Evolutionary conservation across 2,797 vertebrate species (phyloP), one percentile per base, ranked within the genome.

Genomic region (Chanos chanos): DNA sequence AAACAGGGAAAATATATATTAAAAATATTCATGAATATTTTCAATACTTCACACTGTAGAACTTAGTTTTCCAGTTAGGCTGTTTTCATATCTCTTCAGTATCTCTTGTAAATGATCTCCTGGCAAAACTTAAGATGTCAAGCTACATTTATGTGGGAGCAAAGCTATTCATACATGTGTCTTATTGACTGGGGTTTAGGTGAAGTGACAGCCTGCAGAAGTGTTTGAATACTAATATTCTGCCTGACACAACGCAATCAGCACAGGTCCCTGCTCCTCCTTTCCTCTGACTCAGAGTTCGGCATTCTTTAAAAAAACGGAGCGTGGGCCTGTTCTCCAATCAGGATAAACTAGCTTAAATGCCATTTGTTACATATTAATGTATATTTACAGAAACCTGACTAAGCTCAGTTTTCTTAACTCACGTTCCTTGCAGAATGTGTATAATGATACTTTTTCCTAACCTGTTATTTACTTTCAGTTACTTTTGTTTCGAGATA

Each of bases 1-100:
- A 90, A 96, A 93, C 81, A 92, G 92, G 93, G 93, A 92, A 88
- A 87, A 86, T 82, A 85, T 88, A 70, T 79, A 85, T 82, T 34
- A 77, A 95, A 94, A 94, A 94, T 90, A 92, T 78, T 84, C 75
- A 69, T 64, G 69, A 83, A 81, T 70, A 85, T 89, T 88, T 89
- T 89, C 90, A 90, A 91, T 92, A 83, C 83, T 83, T 87, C 81
- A 59, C 84, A 75, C 73, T 79, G 71, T 79, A 82, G 82, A 75
- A 0, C 82, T 82, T 74, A 39, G 70, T 71, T 78, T 87, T 90
- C 86, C 84, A 90, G 86, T 88, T 86, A 66, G 57, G 62, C 74
- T 70, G 55, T 39, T 72, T 9, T 21, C 7, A 39, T 18, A 15
- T 4, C 40, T 28, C 12, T 12, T 44, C 3, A 59, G 40, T 33